Percentiles rank a stretch among this genome's conserved stretches.
Conservation (phyloP, 92 coral and sea anemone species). For the Porites rus region DNA sequence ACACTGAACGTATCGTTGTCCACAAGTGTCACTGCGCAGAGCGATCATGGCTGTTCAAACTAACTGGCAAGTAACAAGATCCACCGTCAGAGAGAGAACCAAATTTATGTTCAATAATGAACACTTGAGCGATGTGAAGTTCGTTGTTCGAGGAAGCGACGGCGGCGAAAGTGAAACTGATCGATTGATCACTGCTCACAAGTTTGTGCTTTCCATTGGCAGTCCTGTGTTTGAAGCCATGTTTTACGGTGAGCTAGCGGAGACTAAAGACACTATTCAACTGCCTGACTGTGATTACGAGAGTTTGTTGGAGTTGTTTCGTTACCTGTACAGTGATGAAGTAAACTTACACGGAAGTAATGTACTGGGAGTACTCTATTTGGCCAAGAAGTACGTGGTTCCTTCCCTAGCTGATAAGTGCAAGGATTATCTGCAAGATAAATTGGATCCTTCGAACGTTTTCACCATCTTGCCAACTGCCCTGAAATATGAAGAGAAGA, state of each 20-base stretch:
- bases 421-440: background rate
- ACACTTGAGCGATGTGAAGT: slow-evolving; percentile 56
- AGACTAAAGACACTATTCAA: slow-evolving; percentile 55
- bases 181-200: slow-evolving; percentile 51
- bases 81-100: slow-evolving; percentile 17
- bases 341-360: background rate
- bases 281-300: slow-evolving; percentile 68
- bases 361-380: background rate
- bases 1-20: too few species aligned
- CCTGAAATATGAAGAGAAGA: background rate
- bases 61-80: background rate
- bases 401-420: background rate
- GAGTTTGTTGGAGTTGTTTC: background rate
- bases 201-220: slow-evolving; percentile 57
- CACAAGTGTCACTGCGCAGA: background rate
- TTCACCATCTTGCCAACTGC: background rate
- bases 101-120: slow-evolving; percentile 47
- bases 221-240: slow-evolving; percentile 67
- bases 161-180: background rate
- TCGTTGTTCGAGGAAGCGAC: slow-evolving; percentile 22
- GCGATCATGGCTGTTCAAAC: background rate
- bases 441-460: background rate
- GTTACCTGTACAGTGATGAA: background rate
- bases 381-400: background rate
- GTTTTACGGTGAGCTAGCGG: slow-evolving; percentile 72